Percentiles rank a stretch among this genome's conserved stretches.
Conservation (phyloP, 2,888 invertebrate genomes). For the Drosophila koepferae region DNA sequence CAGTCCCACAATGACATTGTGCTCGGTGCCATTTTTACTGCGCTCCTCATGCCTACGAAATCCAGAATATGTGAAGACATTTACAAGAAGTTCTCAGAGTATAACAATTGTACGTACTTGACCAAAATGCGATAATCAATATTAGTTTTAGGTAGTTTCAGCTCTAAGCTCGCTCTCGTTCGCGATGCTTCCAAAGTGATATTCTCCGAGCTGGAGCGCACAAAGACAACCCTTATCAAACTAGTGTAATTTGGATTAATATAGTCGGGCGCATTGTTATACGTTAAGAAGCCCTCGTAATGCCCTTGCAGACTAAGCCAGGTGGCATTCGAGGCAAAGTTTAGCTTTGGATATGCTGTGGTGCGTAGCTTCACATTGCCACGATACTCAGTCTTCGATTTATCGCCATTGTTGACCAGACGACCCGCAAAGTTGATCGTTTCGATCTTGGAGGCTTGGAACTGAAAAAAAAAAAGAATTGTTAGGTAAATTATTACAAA, state of each 20-base stretch:
- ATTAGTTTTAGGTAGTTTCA: slow-evolving; percentile 89
- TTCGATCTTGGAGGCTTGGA: slow-evolving; percentile 83
- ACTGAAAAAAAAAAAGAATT: slow-evolving; percentile 60
- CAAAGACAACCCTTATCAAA: slow-evolving; percentile 87
- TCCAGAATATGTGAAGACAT: not conserved
- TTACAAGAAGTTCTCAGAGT: not conserved
- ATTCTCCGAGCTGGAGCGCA: slow-evolving; percentile 88
- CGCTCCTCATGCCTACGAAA: slow-evolving; percentile 83
- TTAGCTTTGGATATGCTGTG: slow-evolving; percentile 91
- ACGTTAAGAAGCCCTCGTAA: slow-evolving; percentile 89
- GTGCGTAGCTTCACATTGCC: slow-evolving; percentile 90
- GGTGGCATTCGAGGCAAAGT: slow-evolving; percentile 88
- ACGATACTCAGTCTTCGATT: slow-evolving; percentile 84
- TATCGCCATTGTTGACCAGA: slow-evolving; percentile 85
- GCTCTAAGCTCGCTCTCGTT: slow-evolving; percentile 87
- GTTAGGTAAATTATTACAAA: not conserved
- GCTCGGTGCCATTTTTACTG: slow-evolving; percentile 86
- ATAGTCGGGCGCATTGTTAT: slow-evolving; percentile 88
- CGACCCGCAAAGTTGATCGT: slow-evolving; percentile 86
- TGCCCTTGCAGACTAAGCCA: slow-evolving; percentile 91
- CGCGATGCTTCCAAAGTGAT: slow-evolving; percentile 86
- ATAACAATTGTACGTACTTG: slow-evolving; percentile 75
- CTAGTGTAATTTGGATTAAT: slow-evolving; percentile 88
- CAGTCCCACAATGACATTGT: slow-evolving; percentile 86
- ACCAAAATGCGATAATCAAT: slow-evolving; percentile 88